Percentiles rank a stretch among this genome's conserved stretches.
phyloP scores from a whole-genome alignment of 2,797 vertebrate species.

The Phrynocephalus vlangalii region DNA sequence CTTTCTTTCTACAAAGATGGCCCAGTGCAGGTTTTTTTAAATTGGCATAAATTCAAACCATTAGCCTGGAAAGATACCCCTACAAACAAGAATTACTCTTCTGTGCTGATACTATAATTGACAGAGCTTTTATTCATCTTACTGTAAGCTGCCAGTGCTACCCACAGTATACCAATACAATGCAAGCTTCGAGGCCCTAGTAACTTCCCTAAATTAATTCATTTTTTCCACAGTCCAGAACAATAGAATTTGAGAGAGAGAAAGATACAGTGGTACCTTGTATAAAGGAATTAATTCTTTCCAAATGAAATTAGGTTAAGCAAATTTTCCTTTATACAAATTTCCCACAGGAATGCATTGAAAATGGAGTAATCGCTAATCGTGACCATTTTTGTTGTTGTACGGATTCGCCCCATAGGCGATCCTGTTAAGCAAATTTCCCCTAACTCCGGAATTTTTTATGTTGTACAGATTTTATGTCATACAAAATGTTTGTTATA shows the following conservation, averaged over 20 bases:
- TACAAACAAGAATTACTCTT: not conserved
- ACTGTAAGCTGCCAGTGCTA: not conserved
- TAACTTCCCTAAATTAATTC: not conserved
- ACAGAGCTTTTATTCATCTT: not conserved
- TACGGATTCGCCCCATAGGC: no score
- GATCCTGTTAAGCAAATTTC: no score
- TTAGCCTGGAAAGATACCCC: not conserved
- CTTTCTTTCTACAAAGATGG: not conserved
- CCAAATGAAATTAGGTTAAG: no score
- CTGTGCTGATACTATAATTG: not conserved
- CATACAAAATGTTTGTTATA: no score
- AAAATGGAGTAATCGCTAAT: no score
- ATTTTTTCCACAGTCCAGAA: not conserved
- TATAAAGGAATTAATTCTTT: no score
- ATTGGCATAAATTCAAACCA: not conserved
- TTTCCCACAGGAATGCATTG: no score
- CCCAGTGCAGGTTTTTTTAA: not conserved
- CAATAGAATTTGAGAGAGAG: not conserved
- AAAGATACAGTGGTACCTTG: not conserved
- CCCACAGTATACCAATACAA: not conserved
- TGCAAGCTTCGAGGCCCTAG: not conserved
- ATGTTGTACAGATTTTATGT: no score
- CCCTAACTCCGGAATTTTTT: no score
- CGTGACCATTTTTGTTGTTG: no score
- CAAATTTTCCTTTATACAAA: no score